phyloP scores from a whole-genome alignment of 2,888 invertebrate genomes.

The Acrocyrtus sp. region DNA sequence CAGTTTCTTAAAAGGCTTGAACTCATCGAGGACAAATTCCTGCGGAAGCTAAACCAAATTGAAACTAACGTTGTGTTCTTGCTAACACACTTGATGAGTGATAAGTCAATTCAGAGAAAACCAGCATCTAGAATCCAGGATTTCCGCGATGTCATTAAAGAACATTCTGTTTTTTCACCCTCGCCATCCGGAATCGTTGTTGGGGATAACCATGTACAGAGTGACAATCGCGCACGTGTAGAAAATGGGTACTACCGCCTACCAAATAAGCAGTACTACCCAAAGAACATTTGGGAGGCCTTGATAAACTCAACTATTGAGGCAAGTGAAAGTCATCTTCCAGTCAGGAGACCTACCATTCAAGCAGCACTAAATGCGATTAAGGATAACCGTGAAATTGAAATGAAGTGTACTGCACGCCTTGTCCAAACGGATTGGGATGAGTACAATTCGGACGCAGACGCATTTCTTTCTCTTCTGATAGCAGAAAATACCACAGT shows the following conservation, averaged over 20 bases:
- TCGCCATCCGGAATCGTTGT: constrained; percentile 34
- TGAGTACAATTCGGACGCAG: constrained; percentile 5
- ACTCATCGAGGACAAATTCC: constrained; percentile 12
- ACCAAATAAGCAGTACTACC: constrained; percentile 49
- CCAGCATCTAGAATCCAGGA: constrained; percentile 1
- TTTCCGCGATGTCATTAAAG: constrained; percentile 21
- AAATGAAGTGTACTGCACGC: constrained; percentile 8
- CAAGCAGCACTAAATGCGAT: not conserved
- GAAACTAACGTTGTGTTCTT: constrained; percentile 1
- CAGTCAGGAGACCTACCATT: not conserved
- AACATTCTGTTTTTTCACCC: constrained; percentile 18
- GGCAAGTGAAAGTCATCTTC: not conserved
- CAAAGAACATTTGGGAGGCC: constrained; percentile 40
- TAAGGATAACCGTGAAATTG: constrained; percentile 7
- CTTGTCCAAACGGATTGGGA: constrained; percentile 1
- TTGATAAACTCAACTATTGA: not conserved
- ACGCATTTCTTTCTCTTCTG: constrained; percentile 16
- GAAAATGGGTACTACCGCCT: constrained; percentile 43
- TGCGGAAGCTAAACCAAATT: not conserved
- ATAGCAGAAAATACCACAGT: not conserved
- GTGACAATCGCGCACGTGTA: not conserved
- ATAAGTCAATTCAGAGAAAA: constrained; percentile 11
- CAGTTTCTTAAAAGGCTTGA: constrained; percentile 14
- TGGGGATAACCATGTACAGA: constrained; percentile 46
- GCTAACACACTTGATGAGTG: constrained; percentile 9